Conservation (phyloP, 2,888 invertebrate species). For the Pantelozetes paolii region DNA sequence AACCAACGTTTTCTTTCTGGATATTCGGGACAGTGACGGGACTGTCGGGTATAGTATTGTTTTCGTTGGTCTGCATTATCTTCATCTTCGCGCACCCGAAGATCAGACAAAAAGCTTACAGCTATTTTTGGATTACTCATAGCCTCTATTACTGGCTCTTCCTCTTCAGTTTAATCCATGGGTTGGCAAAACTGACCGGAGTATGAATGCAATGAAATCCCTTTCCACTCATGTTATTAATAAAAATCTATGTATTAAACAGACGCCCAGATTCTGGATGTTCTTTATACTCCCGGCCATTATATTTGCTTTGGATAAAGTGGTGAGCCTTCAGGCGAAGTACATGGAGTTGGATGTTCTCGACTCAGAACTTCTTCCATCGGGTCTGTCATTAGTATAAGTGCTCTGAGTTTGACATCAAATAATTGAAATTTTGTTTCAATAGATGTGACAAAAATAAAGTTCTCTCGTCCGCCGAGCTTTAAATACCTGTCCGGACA, state of each 20-base stretch:
- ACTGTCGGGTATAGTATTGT: slow-evolving; percentile 77
- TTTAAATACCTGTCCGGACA: slow-evolving; percentile 67
- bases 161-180: slow-evolving; percentile 78
- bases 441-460: slow-evolving; percentile 60
- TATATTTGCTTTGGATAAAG: slow-evolving; percentile 83
- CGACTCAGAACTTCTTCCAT: slow-evolving; percentile 86
- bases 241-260: slow-evolving; percentile 43
- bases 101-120: slow-evolving; percentile 85
- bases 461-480: slow-evolving; percentile 90
- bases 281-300: slow-evolving; percentile 88
- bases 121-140: slow-evolving; percentile 92
- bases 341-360: slow-evolving; percentile 87
- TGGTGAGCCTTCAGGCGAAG: slow-evolving; percentile 82
- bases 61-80: slow-evolving; percentile 86
- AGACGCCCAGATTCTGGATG: slow-evolving; percentile 78
- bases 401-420: neutral
- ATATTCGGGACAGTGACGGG: slow-evolving; percentile 91
- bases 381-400: slow-evolving; percentile 53
- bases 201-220: slow-evolving; percentile 59
- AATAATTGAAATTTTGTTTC: slow-evolving; percentile 6
- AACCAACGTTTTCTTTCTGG: slow-evolving; percentile 92
- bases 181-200: slow-evolving; percentile 82
- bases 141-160: slow-evolving; percentile 81
- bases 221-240: neutral
- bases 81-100: slow-evolving; percentile 94